Conservation (phyloP, 2,888 invertebrate species). For the Adelphocoris suturalis region DNA sequence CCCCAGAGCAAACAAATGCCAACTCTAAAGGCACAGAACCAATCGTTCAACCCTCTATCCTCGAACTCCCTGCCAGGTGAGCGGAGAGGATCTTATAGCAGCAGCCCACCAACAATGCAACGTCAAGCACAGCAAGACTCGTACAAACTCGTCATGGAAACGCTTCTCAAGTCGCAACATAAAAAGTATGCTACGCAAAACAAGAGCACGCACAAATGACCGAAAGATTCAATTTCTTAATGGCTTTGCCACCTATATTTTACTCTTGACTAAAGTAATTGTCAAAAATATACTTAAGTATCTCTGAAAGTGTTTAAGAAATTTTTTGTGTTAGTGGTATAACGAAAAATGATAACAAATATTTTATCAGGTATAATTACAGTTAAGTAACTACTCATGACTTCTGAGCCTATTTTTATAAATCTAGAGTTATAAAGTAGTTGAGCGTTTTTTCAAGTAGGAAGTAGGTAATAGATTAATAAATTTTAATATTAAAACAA, state of each 20-base stretch:
- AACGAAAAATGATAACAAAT: neutral
- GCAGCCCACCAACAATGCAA: neutral
- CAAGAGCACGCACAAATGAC: conserved; percentile 25
- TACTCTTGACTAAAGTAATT: neutral
- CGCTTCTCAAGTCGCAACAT: neutral
- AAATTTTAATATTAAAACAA: neutral
- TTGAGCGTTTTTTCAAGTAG: neutral
- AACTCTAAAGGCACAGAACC: neutral
- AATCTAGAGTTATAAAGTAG: neutral
- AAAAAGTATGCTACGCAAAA: neutral
- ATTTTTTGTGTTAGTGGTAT: neutral
- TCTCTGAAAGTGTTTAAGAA: neutral
- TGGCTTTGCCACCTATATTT: neutral
- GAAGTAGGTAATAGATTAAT: neutral
- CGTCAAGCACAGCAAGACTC: conserved; percentile 9
- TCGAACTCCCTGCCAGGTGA: neutral
- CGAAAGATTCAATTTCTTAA: neutral
- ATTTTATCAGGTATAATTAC: neutral
- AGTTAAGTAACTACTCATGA: neutral
- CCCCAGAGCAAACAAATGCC: neutral
- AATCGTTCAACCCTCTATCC: neutral
- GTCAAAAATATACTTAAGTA: neutral
- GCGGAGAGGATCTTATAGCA: neutral
- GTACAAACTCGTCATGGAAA: conserved; percentile 13
- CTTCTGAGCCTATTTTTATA: conserved; percentile 7